Evolutionary conservation across 2,888 invertebrate genomes (phyloP).

Genomic region (Pelosia muscerda): DNA sequence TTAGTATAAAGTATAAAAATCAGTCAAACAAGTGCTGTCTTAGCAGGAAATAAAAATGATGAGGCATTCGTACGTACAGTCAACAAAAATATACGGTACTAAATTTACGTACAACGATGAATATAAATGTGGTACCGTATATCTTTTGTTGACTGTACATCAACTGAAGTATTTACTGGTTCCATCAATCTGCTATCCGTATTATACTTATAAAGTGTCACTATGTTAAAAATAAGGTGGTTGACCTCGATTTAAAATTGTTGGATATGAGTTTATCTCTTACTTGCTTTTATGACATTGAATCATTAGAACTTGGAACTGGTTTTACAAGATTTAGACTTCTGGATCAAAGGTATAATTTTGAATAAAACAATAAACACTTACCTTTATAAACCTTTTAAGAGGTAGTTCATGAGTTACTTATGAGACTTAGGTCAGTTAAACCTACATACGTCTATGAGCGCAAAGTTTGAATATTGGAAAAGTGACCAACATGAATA

Average conservation of each 20-base stretch:
- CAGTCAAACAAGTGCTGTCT: too few relatives aligned
- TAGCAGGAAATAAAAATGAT: too few relatives aligned
- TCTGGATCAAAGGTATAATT: neutral
- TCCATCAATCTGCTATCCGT: too few relatives aligned
- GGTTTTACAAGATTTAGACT: neutral
- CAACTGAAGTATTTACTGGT: too few relatives aligned
- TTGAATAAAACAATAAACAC: neutral
- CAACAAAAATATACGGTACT: too few relatives aligned
- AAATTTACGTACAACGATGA: too few relatives aligned
- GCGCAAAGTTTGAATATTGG: neutral
- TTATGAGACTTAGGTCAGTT: neutral
- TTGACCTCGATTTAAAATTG: neutral
- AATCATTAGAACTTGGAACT: neutral
- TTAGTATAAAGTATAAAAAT: too few relatives aligned
- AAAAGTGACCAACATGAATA: neutral
- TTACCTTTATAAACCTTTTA: neutral
- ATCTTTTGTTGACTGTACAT: too few relatives aligned
- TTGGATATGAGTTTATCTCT: neutral
- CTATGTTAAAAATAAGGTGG: neutral
- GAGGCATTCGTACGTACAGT: too few relatives aligned
- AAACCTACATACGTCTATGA: neutral
- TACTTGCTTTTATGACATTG: conserved; percentile 4
- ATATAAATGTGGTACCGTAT: too few relatives aligned
- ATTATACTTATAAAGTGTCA: neutral
- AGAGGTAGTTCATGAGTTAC: neutral